phyloP scores from a whole-genome alignment of 2,113 vertebrate species.

The Mirza zaza region DNA sequence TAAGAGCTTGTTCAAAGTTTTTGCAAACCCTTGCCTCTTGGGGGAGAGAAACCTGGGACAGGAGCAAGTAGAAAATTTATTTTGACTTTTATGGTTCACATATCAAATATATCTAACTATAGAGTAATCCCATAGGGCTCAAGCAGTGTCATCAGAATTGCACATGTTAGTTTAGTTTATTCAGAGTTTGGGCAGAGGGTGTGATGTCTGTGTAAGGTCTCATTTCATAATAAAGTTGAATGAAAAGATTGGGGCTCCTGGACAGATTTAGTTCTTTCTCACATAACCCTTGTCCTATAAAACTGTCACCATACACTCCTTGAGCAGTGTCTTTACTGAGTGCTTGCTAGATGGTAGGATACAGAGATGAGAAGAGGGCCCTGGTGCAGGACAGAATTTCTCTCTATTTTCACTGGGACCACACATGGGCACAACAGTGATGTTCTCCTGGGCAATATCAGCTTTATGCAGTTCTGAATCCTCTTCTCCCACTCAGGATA shows the following conservation, averaged over 20 bases:
- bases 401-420: not conserved
- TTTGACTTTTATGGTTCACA: not conserved
- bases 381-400: fast-evolving
- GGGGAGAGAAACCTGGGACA: not conserved
- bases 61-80: not conserved
- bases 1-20: not conserved
- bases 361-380: too few relatives aligned
- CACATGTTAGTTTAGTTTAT: fast-evolving
- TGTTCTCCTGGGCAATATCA: fast-evolving
- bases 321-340: not conserved
- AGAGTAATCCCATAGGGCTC: fast-evolving
- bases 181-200: not conserved
- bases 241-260: not conserved
- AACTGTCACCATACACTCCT: fast-evolving
- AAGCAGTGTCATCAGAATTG: not conserved
- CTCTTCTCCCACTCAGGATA: not conserved
- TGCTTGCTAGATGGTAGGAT: not conserved
- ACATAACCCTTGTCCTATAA: not conserved
- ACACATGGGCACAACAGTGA: fast-evolving
- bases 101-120: fast-evolving
- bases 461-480: fast-evolving
- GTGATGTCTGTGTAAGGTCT: fast-evolving
- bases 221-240: fast-evolving
- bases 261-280: not conserved
- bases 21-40: not conserved